A percentile compares a stretch with the other conserved stretches of the same genome.
Evolutionary conservation across 2,888 invertebrate species (phyloP).

Genomic region (Nezara viridula): DNA sequence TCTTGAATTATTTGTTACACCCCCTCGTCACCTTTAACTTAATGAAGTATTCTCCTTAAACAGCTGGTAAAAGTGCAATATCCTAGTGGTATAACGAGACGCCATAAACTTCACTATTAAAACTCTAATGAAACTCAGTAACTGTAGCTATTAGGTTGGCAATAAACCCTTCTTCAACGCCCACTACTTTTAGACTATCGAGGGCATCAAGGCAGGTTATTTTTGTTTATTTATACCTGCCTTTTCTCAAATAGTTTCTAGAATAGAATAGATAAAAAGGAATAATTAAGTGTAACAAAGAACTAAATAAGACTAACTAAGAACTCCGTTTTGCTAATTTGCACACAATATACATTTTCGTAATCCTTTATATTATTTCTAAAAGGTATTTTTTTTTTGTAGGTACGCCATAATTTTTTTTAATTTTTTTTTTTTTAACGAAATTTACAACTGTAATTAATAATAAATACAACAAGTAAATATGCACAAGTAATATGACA

Average conservation of each 20-base stretch:
- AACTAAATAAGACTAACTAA: too few species aligned
- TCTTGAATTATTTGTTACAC: not conserved
- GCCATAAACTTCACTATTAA: constrained; percentile 26
- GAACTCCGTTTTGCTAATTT: too few species aligned
- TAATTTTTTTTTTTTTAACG: too few species aligned
- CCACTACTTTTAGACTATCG: not conserved
- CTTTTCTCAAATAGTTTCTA: not conserved
- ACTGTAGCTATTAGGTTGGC: not conserved
- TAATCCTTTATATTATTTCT: too few species aligned
- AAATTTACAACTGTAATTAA: too few species aligned
- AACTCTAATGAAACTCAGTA: constrained; percentile 20
- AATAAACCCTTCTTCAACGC: not conserved
- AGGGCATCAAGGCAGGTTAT: not conserved
- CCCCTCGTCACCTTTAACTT: not conserved
- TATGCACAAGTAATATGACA: too few species aligned
- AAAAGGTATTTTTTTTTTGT: too few species aligned
- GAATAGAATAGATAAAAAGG: too few species aligned
- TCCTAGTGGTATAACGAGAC: not conserved
- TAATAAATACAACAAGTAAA: too few species aligned
- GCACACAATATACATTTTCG: too few species aligned
- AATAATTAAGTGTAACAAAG: too few species aligned
- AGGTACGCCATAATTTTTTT: too few species aligned
- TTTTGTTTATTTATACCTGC: not conserved
- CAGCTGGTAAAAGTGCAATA: not conserved
- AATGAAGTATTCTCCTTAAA: not conserved